These are phyloP conservation scores for Nasonovia ribisnigri DNA, from an alignment of 2,888 invertebrate genomes.

Conservation along the genomic window DNA sequence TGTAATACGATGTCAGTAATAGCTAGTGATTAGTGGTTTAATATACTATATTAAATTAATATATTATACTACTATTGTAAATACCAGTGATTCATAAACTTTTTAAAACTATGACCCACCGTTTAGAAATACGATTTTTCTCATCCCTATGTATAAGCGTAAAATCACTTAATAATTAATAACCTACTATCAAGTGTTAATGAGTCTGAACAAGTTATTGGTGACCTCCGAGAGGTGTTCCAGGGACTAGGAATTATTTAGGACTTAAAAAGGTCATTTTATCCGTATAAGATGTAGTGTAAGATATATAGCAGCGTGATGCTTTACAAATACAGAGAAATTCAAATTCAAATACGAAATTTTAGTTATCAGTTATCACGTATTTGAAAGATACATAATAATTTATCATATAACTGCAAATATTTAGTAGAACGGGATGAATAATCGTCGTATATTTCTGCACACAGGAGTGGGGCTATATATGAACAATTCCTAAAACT, in stretches of 20 bases:
- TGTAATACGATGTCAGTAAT: neutral
- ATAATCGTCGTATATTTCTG: neutral
- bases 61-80: too few species aligned
- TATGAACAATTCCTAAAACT: neutral
- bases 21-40: neutral
- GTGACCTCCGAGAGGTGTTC: neutral
- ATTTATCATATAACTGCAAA: neutral
- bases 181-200: neutral
- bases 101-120: neutral
- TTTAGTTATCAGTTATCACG: neutral
- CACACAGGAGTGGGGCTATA: neutral
- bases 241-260: neutral
- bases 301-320: too few species aligned
- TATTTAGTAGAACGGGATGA: neutral
- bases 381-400: neutral
- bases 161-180: neutral
- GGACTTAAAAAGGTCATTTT: neutral
- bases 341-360: neutral
- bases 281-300: too few species aligned
- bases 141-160: neutral
- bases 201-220: neutral
- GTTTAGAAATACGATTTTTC: neutral
- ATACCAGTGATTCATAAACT: neutral
- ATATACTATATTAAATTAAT: too few species aligned
- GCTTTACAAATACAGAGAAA: neutral